These are phyloP conservation scores for Cecidostiba fungosa DNA, from an alignment of 2,888 invertebrate genomes.

Conservation along the genomic window DNA sequence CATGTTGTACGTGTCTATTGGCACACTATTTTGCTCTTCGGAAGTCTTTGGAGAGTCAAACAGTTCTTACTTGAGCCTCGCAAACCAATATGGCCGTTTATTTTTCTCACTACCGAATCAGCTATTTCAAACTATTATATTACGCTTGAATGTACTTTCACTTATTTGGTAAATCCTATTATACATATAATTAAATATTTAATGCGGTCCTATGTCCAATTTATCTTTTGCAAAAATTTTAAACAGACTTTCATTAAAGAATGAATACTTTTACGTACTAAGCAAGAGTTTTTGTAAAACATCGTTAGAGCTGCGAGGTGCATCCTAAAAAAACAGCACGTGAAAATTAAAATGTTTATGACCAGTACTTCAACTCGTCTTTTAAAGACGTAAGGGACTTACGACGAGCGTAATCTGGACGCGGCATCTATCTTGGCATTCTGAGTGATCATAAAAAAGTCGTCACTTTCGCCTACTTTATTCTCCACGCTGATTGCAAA, in stretches of 20 bases:
- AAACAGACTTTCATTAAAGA: background rate
- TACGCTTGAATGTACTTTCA: background rate
- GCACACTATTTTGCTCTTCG: too few relatives aligned
- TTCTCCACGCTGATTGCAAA: background rate
- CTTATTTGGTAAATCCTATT: too few relatives aligned
- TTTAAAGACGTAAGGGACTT: conserved; percentile 21
- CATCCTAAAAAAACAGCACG: background rate
- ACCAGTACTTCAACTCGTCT: conserved; percentile 1
- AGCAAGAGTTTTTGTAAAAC: background rate
- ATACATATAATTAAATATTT: too few relatives aligned
- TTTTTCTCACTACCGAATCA: too few relatives aligned
- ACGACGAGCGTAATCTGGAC: background rate
- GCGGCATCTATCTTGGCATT: conserved; percentile 11
- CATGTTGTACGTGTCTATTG: too few relatives aligned
- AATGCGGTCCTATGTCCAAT: background rate
- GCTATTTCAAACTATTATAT: background rate
- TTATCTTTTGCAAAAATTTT: background rate
- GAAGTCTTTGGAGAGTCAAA: too few relatives aligned
- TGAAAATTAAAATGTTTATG: conserved; percentile 47
- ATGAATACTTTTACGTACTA: background rate
- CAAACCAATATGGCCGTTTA: too few relatives aligned
- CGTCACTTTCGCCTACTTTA: conserved; percentile 14
- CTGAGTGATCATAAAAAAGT: conserved; percentile 23
- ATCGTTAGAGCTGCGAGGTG: background rate
- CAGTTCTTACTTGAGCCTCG: too few relatives aligned